phyloP scores from a whole-genome alignment of 2,888 invertebrate genomes.

The Cephalotes varians region DNA sequence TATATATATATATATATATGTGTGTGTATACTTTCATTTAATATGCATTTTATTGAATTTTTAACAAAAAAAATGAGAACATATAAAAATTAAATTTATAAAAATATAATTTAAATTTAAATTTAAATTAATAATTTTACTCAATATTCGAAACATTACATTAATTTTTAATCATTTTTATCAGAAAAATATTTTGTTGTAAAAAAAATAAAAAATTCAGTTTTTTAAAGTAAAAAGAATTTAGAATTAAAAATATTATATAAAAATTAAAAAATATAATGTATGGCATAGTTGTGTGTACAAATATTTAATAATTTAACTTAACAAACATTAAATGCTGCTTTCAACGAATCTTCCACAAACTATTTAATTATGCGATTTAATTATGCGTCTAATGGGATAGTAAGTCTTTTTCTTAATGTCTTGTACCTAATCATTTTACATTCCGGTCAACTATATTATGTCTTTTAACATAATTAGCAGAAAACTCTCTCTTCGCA shows the following conservation, averaged over 20 bases:
- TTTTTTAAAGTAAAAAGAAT: too few relatives aligned
- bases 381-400: neutral
- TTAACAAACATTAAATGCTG: too few relatives aligned
- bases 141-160: neutral
- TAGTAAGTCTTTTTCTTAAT: neutral
- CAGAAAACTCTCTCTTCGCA: slow-evolving; percentile 48
- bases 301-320: too few relatives aligned
- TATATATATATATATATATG: too few relatives aligned
- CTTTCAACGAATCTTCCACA: neutral
- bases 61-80: neutral
- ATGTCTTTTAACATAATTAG: slow-evolving; percentile 60
- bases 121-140: too few relatives aligned
- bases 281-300: too few relatives aligned
- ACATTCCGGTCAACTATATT: slow-evolving; percentile 5
- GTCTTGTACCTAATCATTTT: neutral
- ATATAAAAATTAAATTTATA: neutral
- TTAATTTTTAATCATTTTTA: neutral
- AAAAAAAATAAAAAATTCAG: neutral
- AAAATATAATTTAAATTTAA: neutral
- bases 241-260: neutral
- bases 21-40: neutral
- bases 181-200: neutral
- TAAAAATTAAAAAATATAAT: neutral
- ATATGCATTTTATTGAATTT: neutral
- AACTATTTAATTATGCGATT: slow-evolving; percentile 9